These are phyloP conservation scores for Zosterops lateralis DNA, from an alignment of 2,113 vertebrate genomes.

Conservation along the genomic window DNA sequence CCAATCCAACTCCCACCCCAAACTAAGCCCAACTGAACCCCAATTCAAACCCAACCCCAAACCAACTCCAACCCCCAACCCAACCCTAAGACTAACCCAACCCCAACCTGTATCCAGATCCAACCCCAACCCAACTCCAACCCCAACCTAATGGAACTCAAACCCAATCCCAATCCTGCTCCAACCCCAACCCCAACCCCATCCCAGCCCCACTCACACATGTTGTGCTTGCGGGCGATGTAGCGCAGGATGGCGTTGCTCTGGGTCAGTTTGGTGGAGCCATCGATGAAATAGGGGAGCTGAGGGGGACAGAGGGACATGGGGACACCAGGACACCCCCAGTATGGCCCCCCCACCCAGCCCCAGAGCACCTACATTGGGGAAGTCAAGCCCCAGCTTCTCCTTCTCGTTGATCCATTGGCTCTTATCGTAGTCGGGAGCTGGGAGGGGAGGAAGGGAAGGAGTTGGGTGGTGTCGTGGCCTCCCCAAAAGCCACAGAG, in stretches of 20 bases:
- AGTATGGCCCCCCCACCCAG: fast-evolving
- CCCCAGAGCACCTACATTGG: not conserved
- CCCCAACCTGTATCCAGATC: too few species aligned
- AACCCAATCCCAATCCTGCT: fast-evolving
- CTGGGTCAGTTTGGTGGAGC: conserved; percentile 28
- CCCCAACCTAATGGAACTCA: too few species aligned
- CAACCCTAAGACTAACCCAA: too few species aligned
- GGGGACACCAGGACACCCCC: not conserved
- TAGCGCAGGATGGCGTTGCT: conserved; percentile 93
- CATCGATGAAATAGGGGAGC: not conserved
- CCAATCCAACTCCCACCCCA: not conserved
- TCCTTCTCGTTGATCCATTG: conserved; percentile 2
- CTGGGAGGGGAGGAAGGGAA: not conserved
- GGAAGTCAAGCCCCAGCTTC: not conserved
- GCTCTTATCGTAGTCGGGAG: not conserved
- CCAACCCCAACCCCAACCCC: too few species aligned
- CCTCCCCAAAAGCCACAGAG: too few species aligned
- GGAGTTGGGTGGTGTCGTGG: too few species aligned
- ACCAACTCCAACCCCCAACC: too few species aligned
- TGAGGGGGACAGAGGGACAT: not conserved
- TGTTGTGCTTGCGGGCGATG: conserved; percentile 86
- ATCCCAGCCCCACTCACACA: conserved; percentile 75
- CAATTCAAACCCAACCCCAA: too few species aligned
- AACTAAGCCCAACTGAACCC: not conserved
- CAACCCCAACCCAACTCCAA: too few species aligned